phyloP scores from a whole-genome alignment of 2,113 vertebrate genomes.

The Amphilophus citrinellus region DNA sequence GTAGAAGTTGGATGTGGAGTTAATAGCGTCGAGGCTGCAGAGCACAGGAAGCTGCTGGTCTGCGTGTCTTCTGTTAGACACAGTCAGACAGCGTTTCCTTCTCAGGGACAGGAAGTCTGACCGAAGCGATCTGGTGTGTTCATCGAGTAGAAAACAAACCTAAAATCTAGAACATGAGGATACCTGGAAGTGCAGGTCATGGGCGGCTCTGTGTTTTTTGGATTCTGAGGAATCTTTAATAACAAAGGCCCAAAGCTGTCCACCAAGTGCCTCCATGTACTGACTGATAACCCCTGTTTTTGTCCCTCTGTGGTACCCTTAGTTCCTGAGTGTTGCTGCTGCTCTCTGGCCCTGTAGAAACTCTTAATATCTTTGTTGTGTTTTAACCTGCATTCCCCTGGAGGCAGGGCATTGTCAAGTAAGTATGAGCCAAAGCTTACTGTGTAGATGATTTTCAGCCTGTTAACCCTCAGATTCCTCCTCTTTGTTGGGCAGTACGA shows the following conservation, averaged over 20 bases:
- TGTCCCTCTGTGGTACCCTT: slow-evolving; percentile 62
- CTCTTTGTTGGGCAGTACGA: too few species aligned
- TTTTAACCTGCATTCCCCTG: slow-evolving; percentile 97
- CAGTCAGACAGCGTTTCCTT: not conserved
- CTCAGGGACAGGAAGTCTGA: not conserved
- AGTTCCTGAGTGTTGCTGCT: slow-evolving; percentile 38
- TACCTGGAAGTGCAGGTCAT: not conserved
- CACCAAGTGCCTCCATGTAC: not conserved
- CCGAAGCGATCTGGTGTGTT: too few species aligned
- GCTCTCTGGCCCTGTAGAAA: slow-evolving; percentile 68
- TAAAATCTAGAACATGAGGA: accelerated
- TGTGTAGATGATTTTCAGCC: not conserved
- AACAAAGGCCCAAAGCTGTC: not conserved
- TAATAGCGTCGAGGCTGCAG: not conserved
- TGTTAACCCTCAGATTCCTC: not conserved
- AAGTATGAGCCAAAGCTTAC: slow-evolving; percentile 79
- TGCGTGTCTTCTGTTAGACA: not conserved
- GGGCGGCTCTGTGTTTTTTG: not conserved
- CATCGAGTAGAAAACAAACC: not conserved
- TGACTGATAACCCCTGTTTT: not conserved
- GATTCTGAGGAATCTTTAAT: accelerated
- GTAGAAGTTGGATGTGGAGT: not conserved
- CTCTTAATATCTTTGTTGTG: slow-evolving; percentile 91
- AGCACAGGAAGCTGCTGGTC: not conserved
- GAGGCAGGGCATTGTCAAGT: slow-evolving; percentile 99